These are phyloP conservation scores for Drosophila rhopaloa DNA, from an alignment of 1,140 invertebrate genomes.

Conservation along the genomic window DNA sequence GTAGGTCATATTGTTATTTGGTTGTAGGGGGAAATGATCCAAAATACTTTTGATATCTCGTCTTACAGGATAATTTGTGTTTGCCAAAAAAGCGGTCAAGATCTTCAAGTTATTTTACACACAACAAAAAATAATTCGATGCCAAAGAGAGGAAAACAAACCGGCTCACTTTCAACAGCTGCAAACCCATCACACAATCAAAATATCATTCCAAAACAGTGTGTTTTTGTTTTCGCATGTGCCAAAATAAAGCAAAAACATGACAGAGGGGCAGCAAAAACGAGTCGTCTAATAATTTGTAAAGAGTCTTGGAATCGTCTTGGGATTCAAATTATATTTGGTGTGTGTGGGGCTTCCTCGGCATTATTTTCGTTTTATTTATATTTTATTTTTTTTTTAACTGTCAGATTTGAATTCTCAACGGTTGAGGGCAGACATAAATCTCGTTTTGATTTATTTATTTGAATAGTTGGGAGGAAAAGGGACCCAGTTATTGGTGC, in stretches of 20 bases:
- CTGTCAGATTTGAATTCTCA: constrained; percentile 60
- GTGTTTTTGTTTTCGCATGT: constrained; percentile 35
- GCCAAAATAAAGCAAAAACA: constrained; percentile 29
- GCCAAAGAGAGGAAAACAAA: constrained; percentile 35
- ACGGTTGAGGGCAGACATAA: constrained; percentile 51
- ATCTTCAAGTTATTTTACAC: constrained; percentile 6
- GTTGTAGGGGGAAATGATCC: too few relatives aligned
- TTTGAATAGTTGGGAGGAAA: constrained; percentile 13
- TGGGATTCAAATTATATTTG: constrained; percentile 29
- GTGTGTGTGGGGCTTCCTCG: constrained; percentile 25
- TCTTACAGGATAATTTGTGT: constrained; percentile 18
- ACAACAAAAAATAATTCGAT: constrained; percentile 19
- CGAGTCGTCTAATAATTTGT: constrained; percentile 62
- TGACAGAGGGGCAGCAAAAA: constrained; percentile 13
- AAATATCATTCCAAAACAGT: constrained; percentile 45
- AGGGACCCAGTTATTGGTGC: constrained; percentile 11
- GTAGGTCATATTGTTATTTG: too few relatives aligned
- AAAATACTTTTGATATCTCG: neutral
- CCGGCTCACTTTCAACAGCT: constrained; percentile 68
- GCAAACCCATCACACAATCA: constrained; percentile 46
- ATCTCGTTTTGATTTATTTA: constrained; percentile 73
- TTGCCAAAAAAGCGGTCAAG: constrained; percentile 2
- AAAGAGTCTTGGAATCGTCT: constrained; percentile 59
- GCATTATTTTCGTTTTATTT: constrained; percentile 12
- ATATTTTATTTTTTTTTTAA: constrained; percentile 11